Conservation (phyloP, 2,113 vertebrate species). For the Sinosuthora webbiana region DNA sequence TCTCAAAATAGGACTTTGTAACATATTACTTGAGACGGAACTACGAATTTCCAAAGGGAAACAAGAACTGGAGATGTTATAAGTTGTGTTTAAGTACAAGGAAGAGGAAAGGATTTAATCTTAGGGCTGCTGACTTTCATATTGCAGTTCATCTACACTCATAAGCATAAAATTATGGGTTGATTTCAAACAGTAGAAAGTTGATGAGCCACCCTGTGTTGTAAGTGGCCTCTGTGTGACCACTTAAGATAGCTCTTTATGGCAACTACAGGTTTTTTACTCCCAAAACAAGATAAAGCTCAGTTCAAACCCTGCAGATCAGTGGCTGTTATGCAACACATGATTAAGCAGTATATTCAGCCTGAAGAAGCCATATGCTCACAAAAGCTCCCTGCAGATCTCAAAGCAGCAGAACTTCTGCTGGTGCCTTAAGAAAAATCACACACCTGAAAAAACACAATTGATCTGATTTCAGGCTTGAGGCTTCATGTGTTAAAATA, state of each 20-base stretch:
- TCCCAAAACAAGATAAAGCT: background rate
- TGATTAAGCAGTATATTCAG: constrained; percentile 11
- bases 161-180: background rate
- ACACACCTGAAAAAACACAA: background rate
- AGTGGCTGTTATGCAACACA: background rate
- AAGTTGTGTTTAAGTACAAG: background rate
- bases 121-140: background rate
- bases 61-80: background rate
- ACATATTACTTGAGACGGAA: background rate
- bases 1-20: background rate
- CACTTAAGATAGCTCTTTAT: background rate
- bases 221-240: background rate
- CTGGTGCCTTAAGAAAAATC: background rate
- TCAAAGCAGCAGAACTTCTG: background rate
- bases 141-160: background rate
- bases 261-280: background rate
- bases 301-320: background rate
- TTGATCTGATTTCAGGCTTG: background rate
- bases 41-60: background rate
- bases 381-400: background rate
- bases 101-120: background rate
- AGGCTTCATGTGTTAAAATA: background rate
- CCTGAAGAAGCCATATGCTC: background rate
- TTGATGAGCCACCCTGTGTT: background rate
- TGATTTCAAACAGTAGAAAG: background rate